Conservation (phyloP, 2,113 vertebrate genomes). For the Bucco capensis region DNA sequence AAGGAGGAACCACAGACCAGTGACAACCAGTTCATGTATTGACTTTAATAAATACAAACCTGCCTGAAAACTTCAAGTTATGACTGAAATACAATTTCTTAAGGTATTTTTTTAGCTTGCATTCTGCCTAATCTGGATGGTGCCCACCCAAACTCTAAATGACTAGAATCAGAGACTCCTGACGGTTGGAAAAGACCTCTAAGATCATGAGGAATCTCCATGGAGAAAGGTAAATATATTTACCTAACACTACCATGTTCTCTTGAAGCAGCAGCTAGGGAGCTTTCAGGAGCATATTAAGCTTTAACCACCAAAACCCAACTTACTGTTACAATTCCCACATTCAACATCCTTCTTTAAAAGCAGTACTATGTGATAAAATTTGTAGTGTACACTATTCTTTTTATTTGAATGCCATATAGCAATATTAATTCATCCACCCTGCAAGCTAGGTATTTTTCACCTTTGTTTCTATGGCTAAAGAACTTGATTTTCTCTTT, state of each 20-base stretch:
- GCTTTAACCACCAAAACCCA: background rate
- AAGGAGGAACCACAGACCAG: background rate
- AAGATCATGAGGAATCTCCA: background rate
- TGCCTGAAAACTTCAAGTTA: background rate
- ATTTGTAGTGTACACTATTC: background rate
- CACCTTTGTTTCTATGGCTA: slow-evolving; percentile 69
- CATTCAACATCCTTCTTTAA: background rate
- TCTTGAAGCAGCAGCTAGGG: background rate
- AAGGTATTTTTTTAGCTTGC: background rate
- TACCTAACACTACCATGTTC: background rate
- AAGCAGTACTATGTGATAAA: background rate
- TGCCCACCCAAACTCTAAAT: background rate
- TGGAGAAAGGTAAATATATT: background rate
- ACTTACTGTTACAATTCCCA: background rate
- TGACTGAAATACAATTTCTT: background rate
- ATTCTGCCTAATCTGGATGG: background rate
- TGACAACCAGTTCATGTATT: background rate
- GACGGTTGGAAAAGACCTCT: no score
- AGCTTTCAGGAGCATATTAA: background rate
- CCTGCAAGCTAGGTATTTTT: background rate
- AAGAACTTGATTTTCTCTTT: slow-evolving; percentile 70
- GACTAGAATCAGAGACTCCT: background rate
- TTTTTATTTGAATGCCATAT: background rate
- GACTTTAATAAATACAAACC: background rate
- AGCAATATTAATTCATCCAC: background rate